These are phyloP conservation scores for Lasioglossum vierecki DNA, from an alignment of 2,888 invertebrate genomes.

Conservation along the genomic window DNA sequence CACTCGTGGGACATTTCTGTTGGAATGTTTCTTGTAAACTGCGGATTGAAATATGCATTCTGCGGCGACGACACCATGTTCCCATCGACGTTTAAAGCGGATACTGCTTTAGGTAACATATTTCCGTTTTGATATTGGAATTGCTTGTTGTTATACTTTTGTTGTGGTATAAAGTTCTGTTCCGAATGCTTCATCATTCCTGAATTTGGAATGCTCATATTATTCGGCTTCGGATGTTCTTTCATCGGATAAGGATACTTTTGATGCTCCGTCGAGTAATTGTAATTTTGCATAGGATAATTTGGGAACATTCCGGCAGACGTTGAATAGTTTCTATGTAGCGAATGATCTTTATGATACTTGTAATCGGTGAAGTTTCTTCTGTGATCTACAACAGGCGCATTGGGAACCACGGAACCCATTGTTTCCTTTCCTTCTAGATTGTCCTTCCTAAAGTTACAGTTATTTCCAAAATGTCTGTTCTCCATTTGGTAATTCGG, in stretches of 20 bases:
- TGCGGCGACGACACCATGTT: conserved; percentile 66
- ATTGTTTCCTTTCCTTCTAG: conserved; percentile 70
- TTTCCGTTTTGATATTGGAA: conserved; percentile 71
- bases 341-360: conserved; percentile 74
- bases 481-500: conserved; percentile 73
- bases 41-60: conserved; percentile 74
- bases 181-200: conserved; percentile 75
- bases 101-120: conserved; percentile 68
- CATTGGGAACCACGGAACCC: conserved; percentile 52
- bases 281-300: conserved; percentile 78
- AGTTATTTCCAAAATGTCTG: conserved; percentile 72
- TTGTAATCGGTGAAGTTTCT: conserved; percentile 74
- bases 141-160: conserved; percentile 71
- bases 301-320: conserved; percentile 74
- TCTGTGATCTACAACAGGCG: conserved; percentile 66
- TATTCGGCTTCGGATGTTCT: conserved; percentile 68
- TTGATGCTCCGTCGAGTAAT: conserved; percentile 76
- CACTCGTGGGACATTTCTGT: conserved; percentile 74
- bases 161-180: conserved; percentile 68
- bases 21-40: conserved; percentile 67
- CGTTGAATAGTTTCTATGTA: conserved; percentile 71
- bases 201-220: conserved; percentile 54
- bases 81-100: conserved; percentile 61
- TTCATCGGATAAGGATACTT: conserved; percentile 78
- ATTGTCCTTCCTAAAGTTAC: conserved; percentile 75